Evolutionary conservation across 2,797 vertebrate species (phyloP).

Genomic region (Alcedo quadribrachys): DNA sequence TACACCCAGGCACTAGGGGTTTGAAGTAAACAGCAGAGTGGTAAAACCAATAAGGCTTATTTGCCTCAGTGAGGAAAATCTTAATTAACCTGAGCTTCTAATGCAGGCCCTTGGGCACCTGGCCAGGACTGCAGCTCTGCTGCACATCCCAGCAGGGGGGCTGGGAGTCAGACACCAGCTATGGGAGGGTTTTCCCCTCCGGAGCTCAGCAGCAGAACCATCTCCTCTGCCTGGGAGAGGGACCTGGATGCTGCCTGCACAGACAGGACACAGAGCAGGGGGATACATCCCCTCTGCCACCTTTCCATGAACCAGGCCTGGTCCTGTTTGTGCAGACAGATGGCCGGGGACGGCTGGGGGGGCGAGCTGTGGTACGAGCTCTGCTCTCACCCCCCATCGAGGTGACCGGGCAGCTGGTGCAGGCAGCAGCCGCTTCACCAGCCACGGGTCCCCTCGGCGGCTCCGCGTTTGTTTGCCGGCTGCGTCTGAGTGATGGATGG

Average conservation of each 20-base stretch:
- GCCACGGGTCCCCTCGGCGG: not conserved
- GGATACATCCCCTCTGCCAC: not conserved
- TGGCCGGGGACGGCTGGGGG: not conserved
- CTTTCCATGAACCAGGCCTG: not conserved
- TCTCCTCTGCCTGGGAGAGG: fast-evolving
- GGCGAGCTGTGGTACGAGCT: fast-evolving
- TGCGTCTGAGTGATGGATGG: constrained; percentile 78
- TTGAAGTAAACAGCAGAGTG: not conserved
- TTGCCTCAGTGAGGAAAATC: constrained; percentile 2
- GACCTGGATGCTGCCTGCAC: fast-evolving
- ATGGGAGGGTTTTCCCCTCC: fast-evolving
- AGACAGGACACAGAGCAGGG: fast-evolving
- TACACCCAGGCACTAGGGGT: not conserved
- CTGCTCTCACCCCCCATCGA: fast-evolving
- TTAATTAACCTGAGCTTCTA: constrained; percentile 21
- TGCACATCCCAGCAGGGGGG: not conserved
- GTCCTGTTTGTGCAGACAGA: not conserved
- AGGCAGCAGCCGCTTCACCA: not conserved
- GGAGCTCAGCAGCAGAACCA: not conserved
- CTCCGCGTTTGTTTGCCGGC: constrained; percentile 1
- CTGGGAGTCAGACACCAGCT: not conserved
- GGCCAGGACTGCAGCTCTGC: not conserved
- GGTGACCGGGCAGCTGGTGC: not conserved
- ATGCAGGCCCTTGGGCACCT: not conserved
- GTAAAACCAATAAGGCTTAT: not conserved